Base-by-base conservation (phyloP, 2,888 invertebrate species). In the Lissocephala sabroskyi region DNA sequence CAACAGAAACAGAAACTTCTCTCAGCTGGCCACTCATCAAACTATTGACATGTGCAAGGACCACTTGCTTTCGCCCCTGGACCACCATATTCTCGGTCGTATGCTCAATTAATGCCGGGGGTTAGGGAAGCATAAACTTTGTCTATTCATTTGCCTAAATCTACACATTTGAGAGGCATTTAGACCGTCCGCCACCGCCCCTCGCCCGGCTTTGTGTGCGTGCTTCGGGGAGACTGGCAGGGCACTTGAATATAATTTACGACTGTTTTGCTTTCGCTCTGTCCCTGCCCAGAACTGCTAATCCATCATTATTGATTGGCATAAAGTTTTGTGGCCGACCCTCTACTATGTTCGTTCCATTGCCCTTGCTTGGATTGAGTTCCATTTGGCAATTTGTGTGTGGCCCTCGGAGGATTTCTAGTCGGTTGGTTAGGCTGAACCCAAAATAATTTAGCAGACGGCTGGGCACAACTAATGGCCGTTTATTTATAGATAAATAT, bases 281-380 rank as follows among this genome's bases (percentile, higher is more conserved):
- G 23, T 23, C 23, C 7, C 36, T 48, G 41, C 41, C 45, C 33
- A 49, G 42, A 53, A 52, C 44, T 40, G 48, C 68, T 75, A 75
- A 76, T 71, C 68, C 55, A 71, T 71, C 70, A 68, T 73, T 71
- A 71, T 71, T 76, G 71, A 71, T 76, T 71, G 76, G 55, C 68
- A 67, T 59, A 45, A 53, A 60, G 56, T 52, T 43, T 55, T 49
- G 29, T 42, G 37, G 18, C 37, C 36, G 23, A 23, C 4, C 3
- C 4, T 23, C 23, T 5, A 23, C 3, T 23, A 23, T 23, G 7
- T 23, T 16, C 14, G 33, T n/a, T n/a, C 16, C 14, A 14, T 33
- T 33, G 13, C 16, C 2, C 14, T 35, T 3, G 14, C n/a, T 37
- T 9, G 26, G 10, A 3, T 30, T 33, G 32, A 42, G 33, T 33